Percentiles rank a stretch among this genome's conserved stretches.
Conservation (phyloP, 2,888 invertebrate genomes). For the Andrena bicolor region DNA sequence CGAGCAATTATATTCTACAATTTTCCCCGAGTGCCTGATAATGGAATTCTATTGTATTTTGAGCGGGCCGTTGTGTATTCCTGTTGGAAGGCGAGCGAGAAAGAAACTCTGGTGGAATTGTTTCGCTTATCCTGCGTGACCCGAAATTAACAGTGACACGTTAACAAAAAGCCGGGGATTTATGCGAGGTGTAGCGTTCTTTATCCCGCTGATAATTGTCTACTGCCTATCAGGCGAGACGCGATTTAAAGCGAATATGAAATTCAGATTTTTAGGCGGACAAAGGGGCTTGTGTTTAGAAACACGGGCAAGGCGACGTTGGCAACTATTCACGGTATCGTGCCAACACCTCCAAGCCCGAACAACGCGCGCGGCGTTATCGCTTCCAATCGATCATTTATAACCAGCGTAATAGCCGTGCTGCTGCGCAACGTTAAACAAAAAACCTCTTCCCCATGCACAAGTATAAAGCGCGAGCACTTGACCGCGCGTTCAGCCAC, state of each 20-base stretch:
- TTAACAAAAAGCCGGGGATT: conserved; percentile 11
- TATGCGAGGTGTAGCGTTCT: background rate
- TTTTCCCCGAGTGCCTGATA: conserved; percentile 43
- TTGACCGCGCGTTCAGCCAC: background rate
- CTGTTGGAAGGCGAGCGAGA: conserved; percentile 25
- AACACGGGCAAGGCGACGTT: background rate
- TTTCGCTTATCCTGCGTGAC: conserved; percentile 13
- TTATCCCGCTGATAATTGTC: no score
- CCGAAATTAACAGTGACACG: conserved; percentile 32
- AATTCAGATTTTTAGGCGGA: background rate
- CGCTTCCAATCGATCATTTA: conserved; percentile 40
- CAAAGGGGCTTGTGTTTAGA: background rate
- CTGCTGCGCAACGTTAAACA: conserved; percentile 6
- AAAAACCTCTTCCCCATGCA: background rate
- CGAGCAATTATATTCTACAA: conserved; percentile 59
- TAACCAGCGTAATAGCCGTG: conserved; percentile 7
- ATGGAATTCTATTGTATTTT: conserved; percentile 62
- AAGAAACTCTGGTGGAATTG: conserved; percentile 29
- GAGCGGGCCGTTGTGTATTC: conserved; percentile 3
- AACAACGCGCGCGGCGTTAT: conserved; percentile 4
- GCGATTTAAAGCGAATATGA: no score
- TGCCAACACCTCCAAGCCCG: background rate
- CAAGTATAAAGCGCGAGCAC: conserved; percentile 10
- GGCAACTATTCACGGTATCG: conserved; percentile 10
- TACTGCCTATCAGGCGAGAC: no score